phyloP scores from a whole-genome alignment of 2,113 vertebrate genomes.

The Climacteris rufus region DNA sequence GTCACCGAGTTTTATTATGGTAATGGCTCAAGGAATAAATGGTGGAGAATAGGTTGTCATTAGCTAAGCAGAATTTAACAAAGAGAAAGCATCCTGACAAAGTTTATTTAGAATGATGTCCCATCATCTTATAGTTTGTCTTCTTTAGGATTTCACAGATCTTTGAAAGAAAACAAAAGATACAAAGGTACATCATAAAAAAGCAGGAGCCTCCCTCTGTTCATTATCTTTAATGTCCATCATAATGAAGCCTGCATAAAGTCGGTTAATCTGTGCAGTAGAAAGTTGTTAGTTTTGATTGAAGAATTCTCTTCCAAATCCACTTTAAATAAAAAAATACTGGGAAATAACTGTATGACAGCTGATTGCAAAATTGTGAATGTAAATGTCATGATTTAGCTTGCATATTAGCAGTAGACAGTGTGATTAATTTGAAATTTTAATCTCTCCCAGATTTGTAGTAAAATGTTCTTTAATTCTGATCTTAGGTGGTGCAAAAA shows the following conservation, averaged over 20 bases:
- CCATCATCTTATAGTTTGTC: not conserved
- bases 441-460: not conserved
- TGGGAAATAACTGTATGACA: not conserved
- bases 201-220: not conserved
- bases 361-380: not conserved
- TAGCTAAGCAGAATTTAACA: conserved; percentile 21
- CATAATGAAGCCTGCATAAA: not conserved
- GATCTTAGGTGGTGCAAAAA: not conserved
- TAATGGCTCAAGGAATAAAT: not conserved
- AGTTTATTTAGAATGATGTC: not conserved
- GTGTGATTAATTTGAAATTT: not conserved
- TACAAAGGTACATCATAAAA: not conserved
- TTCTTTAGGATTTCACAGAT: not conserved
- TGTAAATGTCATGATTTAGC: not conserved
- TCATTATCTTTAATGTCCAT: not conserved
- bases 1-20: conserved; percentile 34
- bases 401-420: not conserved
- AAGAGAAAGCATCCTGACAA: not conserved
- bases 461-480: not conserved
- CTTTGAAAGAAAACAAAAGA: not conserved
- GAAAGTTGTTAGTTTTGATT: not conserved
- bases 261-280: not conserved
- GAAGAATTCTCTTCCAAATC: not conserved
- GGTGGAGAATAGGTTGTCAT: not conserved
- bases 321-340: not conserved